A percentile compares a stretch with the other conserved stretches of the same genome.
Evolutionary conservation across 2,888 invertebrate genomes (phyloP).

Genomic region (Pseudoips prasinana): DNA sequence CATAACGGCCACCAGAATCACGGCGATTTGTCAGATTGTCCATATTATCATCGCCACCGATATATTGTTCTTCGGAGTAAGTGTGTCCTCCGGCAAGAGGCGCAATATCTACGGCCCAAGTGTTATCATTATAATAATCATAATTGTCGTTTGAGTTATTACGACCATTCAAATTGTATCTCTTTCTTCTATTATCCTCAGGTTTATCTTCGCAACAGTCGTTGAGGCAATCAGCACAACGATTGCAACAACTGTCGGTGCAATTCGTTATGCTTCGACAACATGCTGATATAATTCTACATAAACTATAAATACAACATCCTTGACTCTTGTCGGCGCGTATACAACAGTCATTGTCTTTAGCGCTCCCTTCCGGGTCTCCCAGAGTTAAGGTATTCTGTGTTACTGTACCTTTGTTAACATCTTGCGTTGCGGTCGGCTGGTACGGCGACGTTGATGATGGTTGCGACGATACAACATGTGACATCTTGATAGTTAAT

Average conservation of each 20-base stretch:
- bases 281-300: conserved; percentile 27
- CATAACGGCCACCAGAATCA: no score
- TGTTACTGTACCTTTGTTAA: conserved; percentile 1
- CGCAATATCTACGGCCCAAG: conserved; percentile 7
- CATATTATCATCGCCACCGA: no score
- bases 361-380: background rate
- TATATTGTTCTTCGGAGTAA: no score
- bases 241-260: conserved; percentile 35
- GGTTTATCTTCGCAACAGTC: conserved; percentile 39
- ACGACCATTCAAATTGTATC: conserved; percentile 10
- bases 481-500: conserved; percentile 26
- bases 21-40: no score
- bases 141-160: background rate
- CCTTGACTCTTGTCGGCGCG: conserved; percentile 26
- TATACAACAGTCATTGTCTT: conserved; percentile 35
- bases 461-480: conserved; percentile 31
- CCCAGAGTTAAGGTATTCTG: conserved; percentile 15
- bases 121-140: conserved; percentile 12
- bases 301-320: conserved; percentile 23
- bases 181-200: conserved; percentile 10
- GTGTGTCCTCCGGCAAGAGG: no score
- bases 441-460: conserved; percentile 33
- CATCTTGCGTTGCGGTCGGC: conserved; percentile 25
- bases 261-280: conserved; percentile 31
- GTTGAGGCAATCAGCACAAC: conserved; percentile 32